Conservation (phyloP, 1,140 invertebrate species). For the Ooceraea biroi region DNA sequence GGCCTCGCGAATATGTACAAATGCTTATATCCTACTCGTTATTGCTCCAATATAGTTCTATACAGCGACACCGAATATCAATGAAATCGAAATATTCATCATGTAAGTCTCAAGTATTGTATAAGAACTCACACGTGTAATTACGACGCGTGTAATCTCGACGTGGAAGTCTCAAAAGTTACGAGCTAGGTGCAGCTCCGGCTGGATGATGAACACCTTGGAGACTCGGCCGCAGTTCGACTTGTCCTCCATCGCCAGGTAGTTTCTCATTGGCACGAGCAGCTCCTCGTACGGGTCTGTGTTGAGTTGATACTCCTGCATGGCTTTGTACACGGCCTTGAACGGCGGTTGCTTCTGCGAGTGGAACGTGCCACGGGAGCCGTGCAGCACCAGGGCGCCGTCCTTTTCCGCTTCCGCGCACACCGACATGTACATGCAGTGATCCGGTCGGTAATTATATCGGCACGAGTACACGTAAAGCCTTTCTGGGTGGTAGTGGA, state of each 20-base stretch:
- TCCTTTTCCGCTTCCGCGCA: conserved; percentile 91
- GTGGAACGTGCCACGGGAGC: conserved; percentile 94
- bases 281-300: conserved; percentile 85
- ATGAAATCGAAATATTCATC: conserved; percentile 10
- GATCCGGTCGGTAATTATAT: conserved; percentile 97
- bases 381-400: conserved; percentile 95
- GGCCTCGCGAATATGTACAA: conserved; percentile 15
- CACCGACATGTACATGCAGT: conserved; percentile 97
- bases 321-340: conserved; percentile 90
- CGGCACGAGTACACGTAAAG: conserved; percentile 94
- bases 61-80: conserved; percentile 33
- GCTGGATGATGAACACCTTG: conserved; percentile 83
- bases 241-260: conserved; percentile 82
- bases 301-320: conserved; percentile 88
- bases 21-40: conserved; percentile 22
- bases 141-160: not conserved
- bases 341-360: conserved; percentile 95
- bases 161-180: conserved; percentile 30
- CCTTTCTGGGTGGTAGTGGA: conserved; percentile 95
- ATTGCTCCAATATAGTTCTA: conserved; percentile 28
- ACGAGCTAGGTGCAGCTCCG: conserved; percentile 79
- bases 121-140: not conserved
- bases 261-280: conserved; percentile 85
- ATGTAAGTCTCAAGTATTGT: conserved; percentile 51
- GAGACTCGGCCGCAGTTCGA: conserved; percentile 87